Base-by-base conservation (phyloP, 2,888 invertebrate species). In the Macrosiphum euphorbiae region DNA sequence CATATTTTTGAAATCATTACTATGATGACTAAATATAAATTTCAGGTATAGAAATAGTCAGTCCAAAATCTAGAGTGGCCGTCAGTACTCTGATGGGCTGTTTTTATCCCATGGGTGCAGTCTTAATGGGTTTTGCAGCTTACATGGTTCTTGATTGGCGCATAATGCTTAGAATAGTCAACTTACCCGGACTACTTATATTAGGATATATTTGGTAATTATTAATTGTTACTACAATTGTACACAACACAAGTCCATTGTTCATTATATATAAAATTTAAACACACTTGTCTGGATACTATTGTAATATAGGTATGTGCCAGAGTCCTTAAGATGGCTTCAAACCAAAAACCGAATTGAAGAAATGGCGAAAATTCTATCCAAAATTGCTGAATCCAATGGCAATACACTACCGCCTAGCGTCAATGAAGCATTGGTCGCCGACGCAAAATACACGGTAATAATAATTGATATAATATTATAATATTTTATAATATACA, bases 41-140 rank as follows among this genome's bases (percentile, higher is more conserved):
- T 95, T 0, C 96, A 97, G 97, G 97, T 78, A 96, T 98, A 95
- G 98, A 98, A 95, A 96, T 98, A 96, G 97, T 98, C 55, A 97
- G 98, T 3, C 97, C 97, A 24, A 97, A 97, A 94, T 97, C 97
- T 90, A 96, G 98, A 55, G 97, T 98, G 41, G 96, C 98, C 61
- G 91, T 90, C 41, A 94, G 94, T 84, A 94, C 94, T 41, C n/a
- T 97, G 47, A 95, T 97, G 89, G 97, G 97, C 95, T 97, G 97
- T 95, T 97, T 97, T 95, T 97, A 97, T 95, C 97, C 97, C 0
- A 95, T 97, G 87, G 97, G 97, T 10, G 97, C 97, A 95, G 97
- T 97, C 0, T 95, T 96, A 4, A 96, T 97, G 13, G 97, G 97
- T 0, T 95, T 97, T 4, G 95, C 96, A 0, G 97, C 97, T 28